A percentile compares a stretch with the other conserved stretches of the same genome.
phyloP scores from a whole-genome alignment of 2,113 vertebrate genomes.

The Rynchops niger region DNA sequence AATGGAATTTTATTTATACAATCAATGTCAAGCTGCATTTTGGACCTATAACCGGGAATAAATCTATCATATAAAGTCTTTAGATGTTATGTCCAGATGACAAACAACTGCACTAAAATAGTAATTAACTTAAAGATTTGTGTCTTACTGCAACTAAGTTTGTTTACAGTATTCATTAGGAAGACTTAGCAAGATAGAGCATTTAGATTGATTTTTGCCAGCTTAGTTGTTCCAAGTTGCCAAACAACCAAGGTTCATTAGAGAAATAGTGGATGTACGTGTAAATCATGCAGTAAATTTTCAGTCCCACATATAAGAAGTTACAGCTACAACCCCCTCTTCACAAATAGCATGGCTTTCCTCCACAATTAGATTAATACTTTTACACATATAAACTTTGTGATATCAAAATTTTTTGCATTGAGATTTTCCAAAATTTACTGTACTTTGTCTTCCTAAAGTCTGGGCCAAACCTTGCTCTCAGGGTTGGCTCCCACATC shows the following conservation, averaged over 20 bases:
- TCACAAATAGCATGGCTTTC: not conserved
- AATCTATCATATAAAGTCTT: not conserved
- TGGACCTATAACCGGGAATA: not conserved
- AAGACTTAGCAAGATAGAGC: not conserved
- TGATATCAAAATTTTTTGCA: not conserved
- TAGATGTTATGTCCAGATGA: not conserved
- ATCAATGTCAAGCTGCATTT: not conserved
- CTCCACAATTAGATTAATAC: not conserved
- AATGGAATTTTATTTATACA: not conserved
- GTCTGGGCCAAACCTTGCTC: not conserved
- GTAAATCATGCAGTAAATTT: not conserved
- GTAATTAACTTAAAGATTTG: constrained; percentile 28
- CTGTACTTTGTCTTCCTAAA: not conserved
- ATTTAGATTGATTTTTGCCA: constrained; percentile 10
- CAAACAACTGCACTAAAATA: not conserved
- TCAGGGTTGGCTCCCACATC: not conserved
- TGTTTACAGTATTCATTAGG: not conserved
- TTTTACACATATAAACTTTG: not conserved
- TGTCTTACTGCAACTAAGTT: not conserved
- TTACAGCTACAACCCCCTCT: not conserved
- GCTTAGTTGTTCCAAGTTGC: not conserved
- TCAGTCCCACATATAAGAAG: not conserved
- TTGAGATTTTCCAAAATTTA: not conserved
- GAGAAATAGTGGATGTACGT: not conserved
- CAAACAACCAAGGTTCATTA: not conserved